Evolutionary conservation across 2,113 vertebrate genomes (phyloP), one percentile per base, ranked within the genome.

Genomic region (Lepidothrix coronata): DNA sequence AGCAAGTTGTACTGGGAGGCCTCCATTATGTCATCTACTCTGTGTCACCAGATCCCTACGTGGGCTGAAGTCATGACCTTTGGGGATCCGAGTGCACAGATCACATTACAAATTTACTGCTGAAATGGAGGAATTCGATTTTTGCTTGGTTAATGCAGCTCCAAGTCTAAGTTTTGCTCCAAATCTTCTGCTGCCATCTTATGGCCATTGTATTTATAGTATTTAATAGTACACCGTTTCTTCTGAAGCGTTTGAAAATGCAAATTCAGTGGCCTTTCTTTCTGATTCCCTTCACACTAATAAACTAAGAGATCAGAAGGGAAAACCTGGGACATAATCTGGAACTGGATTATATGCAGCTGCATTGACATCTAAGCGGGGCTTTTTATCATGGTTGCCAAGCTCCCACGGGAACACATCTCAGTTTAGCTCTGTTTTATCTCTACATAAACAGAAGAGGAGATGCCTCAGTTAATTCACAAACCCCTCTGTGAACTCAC

Each of bases 111-210:
- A 75, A 75, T 80, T 55, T 49, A 58, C 21, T 28, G 72, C 61
- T 52, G 39, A 61, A 78, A 43, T 9, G 33, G 14, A 59, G 51
- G 15, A 61, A 48, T 59, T 43, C 14, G 2, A 20, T 63, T 91
- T 54, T 81, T 3, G 3, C 22, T 23, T 12, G 14, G 4, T 57
- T 25, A 13, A 4, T 6, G 35, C 12, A 8, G 8, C 3, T 6
- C 44, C 41, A 49, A 44, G 18, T 14, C 44, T n/a, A 49, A 44
- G 18, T 16, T 54, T 15, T 3, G 1, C 30, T 76, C 30, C 24
- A 46, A 25, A 78, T 89, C 61, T 91, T 95, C 70, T 96, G 91
- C 91, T 96, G 96, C 92, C 95, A 89, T 86, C 95, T 80, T 61
- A 52, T 5, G 95, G 85, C 6, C 19, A 0, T 28, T 65, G 2